Evolutionary conservation across 2,888 invertebrate species (phyloP).

Genomic region (Caenorhabditis sp.): DNA sequence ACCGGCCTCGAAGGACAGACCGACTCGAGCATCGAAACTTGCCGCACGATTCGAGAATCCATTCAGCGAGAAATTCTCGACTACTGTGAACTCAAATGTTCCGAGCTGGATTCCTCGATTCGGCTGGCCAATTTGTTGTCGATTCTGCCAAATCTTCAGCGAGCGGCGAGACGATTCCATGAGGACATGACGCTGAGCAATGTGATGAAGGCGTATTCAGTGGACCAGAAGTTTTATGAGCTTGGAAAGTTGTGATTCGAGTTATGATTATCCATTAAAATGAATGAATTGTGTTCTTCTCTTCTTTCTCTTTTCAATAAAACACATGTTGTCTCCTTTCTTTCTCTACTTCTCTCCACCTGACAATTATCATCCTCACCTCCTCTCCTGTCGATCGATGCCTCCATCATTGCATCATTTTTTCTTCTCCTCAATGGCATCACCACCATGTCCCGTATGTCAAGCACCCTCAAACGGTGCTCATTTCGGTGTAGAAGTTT

Average conservation of each 20-base stretch:
- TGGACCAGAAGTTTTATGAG: constrained; percentile 46
- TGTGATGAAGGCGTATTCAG: constrained; percentile 48
- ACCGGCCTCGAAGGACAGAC: constrained; percentile 40
- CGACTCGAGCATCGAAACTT: constrained; percentile 12
- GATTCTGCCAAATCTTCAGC: constrained; percentile 45
- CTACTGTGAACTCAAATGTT: no score
- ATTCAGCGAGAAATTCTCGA: constrained; percentile 49
- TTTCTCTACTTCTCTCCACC: constrained; percentile 14
- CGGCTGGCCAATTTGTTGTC: constrained; percentile 45
- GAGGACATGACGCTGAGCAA: constrained; percentile 51
- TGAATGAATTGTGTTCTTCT: background rate
- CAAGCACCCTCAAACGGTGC: constrained; percentile 41
- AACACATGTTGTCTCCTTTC: background rate
- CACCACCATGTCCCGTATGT: constrained; percentile 47
- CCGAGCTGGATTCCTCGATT: background rate
- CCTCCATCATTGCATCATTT: constrained; percentile 14
- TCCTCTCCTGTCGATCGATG: constrained; percentile 25
- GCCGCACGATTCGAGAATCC: constrained; percentile 21
- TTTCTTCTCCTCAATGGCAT: background rate
- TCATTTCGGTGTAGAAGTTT: constrained; percentile 56
- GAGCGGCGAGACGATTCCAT: constrained; percentile 38
- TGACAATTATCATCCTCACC: constrained; percentile 6
- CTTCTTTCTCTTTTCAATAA: background rate
- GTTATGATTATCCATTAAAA: background rate
- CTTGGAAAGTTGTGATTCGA: no score